Conservation (phyloP, 35 echinoderm and acorn worm species). For the Heliocidaris tuberculata region DNA sequence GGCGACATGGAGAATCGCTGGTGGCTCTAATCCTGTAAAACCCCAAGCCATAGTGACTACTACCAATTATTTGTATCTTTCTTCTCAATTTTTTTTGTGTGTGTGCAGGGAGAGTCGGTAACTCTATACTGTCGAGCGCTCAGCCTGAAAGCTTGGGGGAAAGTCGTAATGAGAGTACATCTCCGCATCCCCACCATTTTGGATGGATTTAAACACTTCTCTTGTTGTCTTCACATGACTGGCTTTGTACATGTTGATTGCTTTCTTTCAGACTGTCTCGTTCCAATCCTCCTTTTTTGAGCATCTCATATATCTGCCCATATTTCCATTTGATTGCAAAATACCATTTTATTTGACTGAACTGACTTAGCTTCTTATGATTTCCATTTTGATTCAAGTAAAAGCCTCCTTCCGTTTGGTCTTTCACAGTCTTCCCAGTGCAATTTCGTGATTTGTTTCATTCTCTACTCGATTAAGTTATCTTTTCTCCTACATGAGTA, state of each 20-base stretch:
- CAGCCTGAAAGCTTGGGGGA: background rate
- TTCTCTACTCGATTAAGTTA: too few relatives aligned
- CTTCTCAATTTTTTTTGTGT: background rate
- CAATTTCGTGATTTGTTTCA: too few relatives aligned
- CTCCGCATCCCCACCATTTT: background rate
- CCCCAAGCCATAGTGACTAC: background rate
- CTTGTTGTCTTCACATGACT: background rate
- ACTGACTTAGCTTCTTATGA: too few relatives aligned
- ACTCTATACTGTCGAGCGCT: background rate
- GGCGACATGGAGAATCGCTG: background rate
- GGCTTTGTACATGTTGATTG: background rate
- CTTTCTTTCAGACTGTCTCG: background rate
- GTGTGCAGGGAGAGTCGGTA: background rate
- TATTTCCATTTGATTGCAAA: too few relatives aligned
- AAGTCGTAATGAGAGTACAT: background rate
- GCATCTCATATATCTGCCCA: too few relatives aligned
- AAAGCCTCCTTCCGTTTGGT: too few relatives aligned
- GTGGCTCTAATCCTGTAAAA: background rate
- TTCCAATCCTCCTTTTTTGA: too few relatives aligned
- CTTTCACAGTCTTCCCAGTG: too few relatives aligned
- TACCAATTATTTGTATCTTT: background rate
- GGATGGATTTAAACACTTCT: background rate
- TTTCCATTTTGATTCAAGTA: too few relatives aligned
- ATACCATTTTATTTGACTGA: too few relatives aligned
- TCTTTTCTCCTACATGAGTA: too few relatives aligned